Evolutionary conservation across 2,797 vertebrate genomes (phyloP), one percentile per base, ranked within the genome.

Genomic region (Siniperca scherzeri): DNA sequence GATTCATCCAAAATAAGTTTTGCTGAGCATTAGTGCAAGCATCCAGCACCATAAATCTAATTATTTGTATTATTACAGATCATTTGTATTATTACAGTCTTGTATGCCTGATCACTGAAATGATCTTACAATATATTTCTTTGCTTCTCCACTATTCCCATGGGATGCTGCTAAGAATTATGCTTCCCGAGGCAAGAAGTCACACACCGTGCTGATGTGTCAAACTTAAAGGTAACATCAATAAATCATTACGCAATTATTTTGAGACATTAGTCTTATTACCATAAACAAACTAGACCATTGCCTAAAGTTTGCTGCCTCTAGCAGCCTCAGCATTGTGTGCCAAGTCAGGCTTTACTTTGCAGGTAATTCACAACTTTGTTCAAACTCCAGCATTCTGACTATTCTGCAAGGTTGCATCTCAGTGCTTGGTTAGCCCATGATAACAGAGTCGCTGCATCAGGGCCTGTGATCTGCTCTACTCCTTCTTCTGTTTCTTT

Each of bases 201-300:
- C 65, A 25, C 52, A 55, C 65, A 8, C 7, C 19, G 14, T 77
- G 27, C 68, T 82, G 75, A 80, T 78, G 46, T 74, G 74, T 82
- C 77, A 42, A 53, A 79, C 42, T 78, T 53, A 74, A 87, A 88
- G 80, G 70, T 72, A 78, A 72, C 38, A 69, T 77, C 50, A 71
- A 86, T 87, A 85, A 86, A 87, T 87, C 62, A 82, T 64, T 44
- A 57, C 21, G 61, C 40, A 78, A 77, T 88, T 81, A 83, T 84
- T 80, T 78, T 67, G 4, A 81, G 55, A 77, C 64, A 77, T 86
- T 67, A 66, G 16, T 64, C 42, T 65, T 53, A 85, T 81, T 60
- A 77, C 21, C 12, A 25, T 70, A 77, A 77, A 56, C 56, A 72
- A 78, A 74, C 74, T n/a, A 25, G 22, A 59, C 14, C 30, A n/a